phyloP scores from a whole-genome alignment of 30 jellyfish, hydroid and myxozoan species.

The Sanderia malayensis region DNA sequence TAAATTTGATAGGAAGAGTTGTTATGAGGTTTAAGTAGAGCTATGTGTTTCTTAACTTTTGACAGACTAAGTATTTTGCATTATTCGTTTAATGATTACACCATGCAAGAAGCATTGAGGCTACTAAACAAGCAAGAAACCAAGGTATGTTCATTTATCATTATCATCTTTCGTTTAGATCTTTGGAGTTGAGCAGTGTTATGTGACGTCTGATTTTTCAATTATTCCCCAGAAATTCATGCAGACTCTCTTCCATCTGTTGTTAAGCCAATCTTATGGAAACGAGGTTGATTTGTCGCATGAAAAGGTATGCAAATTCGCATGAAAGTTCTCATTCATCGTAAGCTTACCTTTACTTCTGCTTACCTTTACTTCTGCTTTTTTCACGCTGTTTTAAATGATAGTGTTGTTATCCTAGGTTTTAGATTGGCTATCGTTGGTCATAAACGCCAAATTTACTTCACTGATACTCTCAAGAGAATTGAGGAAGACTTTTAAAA shows the following conservation, averaged over 20 bases:
- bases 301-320: conserved; percentile 47
- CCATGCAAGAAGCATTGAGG: conserved; percentile 35
- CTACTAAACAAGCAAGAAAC: conserved; percentile 31
- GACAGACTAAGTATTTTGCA: conserved; percentile 9
- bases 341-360: too few species aligned
- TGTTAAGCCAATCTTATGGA: conserved; percentile 11
- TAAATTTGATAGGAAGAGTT: too few species aligned
- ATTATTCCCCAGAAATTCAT: conserved; percentile 46
- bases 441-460: conserved; percentile 44
- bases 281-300: neutral
- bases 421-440: conserved; percentile 53
- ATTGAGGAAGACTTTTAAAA: neutral
- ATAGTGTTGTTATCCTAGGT: conserved; percentile 18
- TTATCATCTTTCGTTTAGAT: too few species aligned
- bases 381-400: neutral
- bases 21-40: too few species aligned
- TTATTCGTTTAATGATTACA: conserved; percentile 30
- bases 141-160: conserved; percentile 22
- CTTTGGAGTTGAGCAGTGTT: too few species aligned
- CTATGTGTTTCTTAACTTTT: neutral
- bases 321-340: too few species aligned
- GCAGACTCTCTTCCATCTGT: conserved; percentile 22
- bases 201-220: too few species aligned
- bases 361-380: neutral
- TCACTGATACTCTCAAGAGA: conserved; percentile 34